Evolutionary conservation across 1,140 invertebrate genomes (phyloP), one percentile per base, ranked within the genome.

Genomic region (Popillia japonica): DNA sequence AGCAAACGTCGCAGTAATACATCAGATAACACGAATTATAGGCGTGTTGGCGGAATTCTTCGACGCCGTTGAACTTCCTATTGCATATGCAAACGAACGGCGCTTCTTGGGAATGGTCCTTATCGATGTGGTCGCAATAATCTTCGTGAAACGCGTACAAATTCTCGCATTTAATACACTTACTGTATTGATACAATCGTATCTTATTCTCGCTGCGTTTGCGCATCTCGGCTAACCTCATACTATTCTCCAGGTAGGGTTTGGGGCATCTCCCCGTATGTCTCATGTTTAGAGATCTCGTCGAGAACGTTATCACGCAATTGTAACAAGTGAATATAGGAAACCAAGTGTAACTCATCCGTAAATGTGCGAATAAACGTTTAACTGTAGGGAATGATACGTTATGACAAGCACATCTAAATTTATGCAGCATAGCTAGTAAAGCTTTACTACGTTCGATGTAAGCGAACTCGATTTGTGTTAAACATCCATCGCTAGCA

Each of bases 271-370:
- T 79, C 0, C 81, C 41, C 23, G 79, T 76, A 75, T 86, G 85
- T 68, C 75, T 83, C 22, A 82, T 84, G 44, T 81, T 82, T 4
- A 82, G 78, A 0, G 84, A 85, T 48, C 85, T 75, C 76, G 83
- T 83, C 8, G 86, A 85, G 78, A 89, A 90, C 0, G 89, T 90
- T 6, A 90, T 86, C 40, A 90, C 88, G 81, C 90, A 90, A 83
- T 90, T 89, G 77, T 90, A 90, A 78, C 90, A 90, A 0, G 90
- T 90, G 79, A 90, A 90, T 77, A 84, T 78, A 3, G 85, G 84
- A 77, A 86, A 84, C 85, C 85, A 86, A 40, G 81, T 82, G 9
- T 80, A 68, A 8, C 80, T 72, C 20, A 82, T 81, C 23, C 84
- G 68, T 11, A 86, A 72, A 80, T 86, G 85, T 10, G 80, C 82